Percentiles rank a stretch among this genome's conserved stretches.
These are phyloP conservation scores for Achatina immaculata DNA, from an alignment of 1,140 invertebrate genomes.

Conservation along the genomic window DNA sequence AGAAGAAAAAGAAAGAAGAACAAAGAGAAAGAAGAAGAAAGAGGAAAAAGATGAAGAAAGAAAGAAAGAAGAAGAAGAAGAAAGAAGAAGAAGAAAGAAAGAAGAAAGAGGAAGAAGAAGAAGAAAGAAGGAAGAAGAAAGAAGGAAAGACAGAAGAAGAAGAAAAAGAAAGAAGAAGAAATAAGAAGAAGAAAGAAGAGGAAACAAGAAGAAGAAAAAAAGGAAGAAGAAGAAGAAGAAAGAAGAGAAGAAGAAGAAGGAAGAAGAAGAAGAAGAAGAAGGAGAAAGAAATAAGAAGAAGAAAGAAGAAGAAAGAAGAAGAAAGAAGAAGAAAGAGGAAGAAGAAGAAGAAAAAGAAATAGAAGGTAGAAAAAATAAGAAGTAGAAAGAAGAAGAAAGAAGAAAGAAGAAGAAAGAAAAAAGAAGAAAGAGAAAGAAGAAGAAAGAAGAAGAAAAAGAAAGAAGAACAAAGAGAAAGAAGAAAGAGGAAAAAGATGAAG, in stretches of 20 bases:
- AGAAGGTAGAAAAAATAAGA: background rate
- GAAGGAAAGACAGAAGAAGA: background rate
- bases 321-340: background rate
- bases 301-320: background rate
- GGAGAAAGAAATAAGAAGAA: background rate
- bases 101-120: background rate
- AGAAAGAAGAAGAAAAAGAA: background rate
- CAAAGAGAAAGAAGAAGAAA: background rate
- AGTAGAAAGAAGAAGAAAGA: background rate
- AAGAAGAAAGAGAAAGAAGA: background rate
- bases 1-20: background rate
- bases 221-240: background rate
- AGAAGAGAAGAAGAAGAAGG: background rate
- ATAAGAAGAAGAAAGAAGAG: background rate
- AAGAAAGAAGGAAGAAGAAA: background rate
- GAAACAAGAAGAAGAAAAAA: background rate
- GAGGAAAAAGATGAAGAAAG: background rate
- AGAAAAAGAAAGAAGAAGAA: background rate
- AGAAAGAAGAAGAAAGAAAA: background rate
- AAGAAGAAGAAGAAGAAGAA: background rate
- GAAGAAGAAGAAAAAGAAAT: background rate
- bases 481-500: background rate
- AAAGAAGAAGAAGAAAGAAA: background rate
- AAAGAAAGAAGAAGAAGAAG: background rate
- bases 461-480: background rate